Evolutionary conservation across 2,888 invertebrate species (phyloP).

Genomic region (Poecilobothrus nobilitatus): DNA sequence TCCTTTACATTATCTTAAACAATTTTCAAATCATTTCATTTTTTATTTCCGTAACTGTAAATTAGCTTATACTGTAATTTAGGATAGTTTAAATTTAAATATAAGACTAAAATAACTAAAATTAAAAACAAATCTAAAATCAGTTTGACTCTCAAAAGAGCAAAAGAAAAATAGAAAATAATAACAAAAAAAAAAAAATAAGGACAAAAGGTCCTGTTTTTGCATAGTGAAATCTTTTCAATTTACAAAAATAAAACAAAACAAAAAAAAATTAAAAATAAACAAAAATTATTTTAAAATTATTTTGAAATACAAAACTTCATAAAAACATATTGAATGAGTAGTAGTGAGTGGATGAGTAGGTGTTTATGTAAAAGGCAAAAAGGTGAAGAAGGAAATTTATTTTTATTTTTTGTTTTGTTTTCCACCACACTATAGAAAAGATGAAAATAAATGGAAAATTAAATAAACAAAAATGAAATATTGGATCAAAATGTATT

Average conservation of each 20-base stretch:
- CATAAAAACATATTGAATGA: neutral
- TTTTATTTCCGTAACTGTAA: no score
- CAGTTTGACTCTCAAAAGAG: neutral
- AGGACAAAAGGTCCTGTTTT: neutral
- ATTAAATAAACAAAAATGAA: neutral
- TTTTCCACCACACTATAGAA: neutral
- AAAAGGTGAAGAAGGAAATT: no score
- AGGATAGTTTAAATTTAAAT: no score
- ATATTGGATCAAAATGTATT: neutral
- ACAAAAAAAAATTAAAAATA: neutral
- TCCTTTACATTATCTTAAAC: no score
- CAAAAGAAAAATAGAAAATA: neutral
- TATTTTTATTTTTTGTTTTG: no score
- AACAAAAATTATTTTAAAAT: neutral
- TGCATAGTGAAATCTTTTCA: no score
- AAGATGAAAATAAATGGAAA: slow-evolving; percentile 2
- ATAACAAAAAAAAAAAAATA: neutral
- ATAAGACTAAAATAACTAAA: neutral
- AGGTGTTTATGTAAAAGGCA: no score
- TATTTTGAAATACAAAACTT: neutral
- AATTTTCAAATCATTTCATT: no score
- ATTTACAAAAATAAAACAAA: no score
- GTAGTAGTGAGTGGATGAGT: no score
- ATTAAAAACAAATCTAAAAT: neutral
- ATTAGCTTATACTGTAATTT: no score